Evolutionary conservation across 1,140 invertebrate genomes (phyloP).

Genomic region (Kradibia gibbosae): DNA sequence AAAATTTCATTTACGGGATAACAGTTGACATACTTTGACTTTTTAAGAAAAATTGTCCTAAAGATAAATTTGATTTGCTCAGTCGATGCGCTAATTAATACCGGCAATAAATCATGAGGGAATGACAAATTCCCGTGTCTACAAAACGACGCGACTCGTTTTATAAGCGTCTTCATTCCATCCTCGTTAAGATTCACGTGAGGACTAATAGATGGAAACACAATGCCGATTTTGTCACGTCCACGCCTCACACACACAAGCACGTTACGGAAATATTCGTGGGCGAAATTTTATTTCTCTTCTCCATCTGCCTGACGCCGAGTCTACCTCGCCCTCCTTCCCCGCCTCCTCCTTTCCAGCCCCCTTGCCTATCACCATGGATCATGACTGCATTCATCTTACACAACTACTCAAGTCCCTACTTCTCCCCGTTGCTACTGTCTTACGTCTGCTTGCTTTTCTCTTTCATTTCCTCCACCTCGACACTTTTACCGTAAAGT

Average conservation of each 20-base stretch:
- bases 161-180: not conserved
- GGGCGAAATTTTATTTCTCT: constrained; percentile 32
- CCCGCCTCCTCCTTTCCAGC: not conserved
- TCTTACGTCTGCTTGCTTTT: constrained; percentile 23
- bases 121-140: not conserved
- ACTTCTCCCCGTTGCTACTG: not conserved
- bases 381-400: constrained; percentile 26
- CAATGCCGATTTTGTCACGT: constrained; percentile 25
- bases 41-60: no score
- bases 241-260: not conserved
- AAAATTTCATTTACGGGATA: no score
- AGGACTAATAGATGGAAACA: not conserved
- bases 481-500: not conserved
- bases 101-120: not conserved
- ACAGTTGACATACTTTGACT: no score
- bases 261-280: constrained; percentile 28
- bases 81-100: not conserved
- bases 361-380: not conserved
- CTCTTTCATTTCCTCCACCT: constrained; percentile 36
- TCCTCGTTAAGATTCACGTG: not conserved
- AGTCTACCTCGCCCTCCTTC: constrained; percentile 13
- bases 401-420: not conserved
- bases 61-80: no score
- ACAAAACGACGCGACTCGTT: not conserved
- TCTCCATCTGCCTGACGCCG: constrained; percentile 22